Base-by-base conservation (phyloP, 2,888 invertebrate genomes). In the Scaptomyza cyrtandrae region DNA sequence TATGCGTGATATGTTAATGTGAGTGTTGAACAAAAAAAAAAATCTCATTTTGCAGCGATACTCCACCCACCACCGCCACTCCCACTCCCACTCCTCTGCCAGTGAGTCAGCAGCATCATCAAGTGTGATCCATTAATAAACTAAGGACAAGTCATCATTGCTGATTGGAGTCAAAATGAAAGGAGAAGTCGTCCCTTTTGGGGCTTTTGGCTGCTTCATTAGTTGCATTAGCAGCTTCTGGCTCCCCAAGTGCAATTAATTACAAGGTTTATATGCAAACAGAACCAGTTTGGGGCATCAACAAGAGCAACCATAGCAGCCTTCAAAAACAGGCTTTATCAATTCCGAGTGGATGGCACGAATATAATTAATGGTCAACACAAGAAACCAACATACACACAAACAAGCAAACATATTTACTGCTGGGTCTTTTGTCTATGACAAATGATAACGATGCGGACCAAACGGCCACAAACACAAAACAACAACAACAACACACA, bases 361-460 rank as follows among this genome's bases (percentile, higher is more conserved):
- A 63, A 78, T 65, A 68, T 71, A 80, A 83, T 86, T 86, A 86
- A 83, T 83, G 63, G 66, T 39, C 69, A 19, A 31, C 60, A 46
- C 14, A 10, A 10, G 39, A 41, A 2, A 56, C 31, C 31, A 35
- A 39, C 43, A 41, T 35, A 33, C 11, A 58, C 48, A 59, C 7
- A 37, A 50, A 43, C 35, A 50, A 31, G 48, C 58, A 24, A 24
- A 24, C 24, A 24, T 24, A 24, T 24, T 24, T 33, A 33, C n/a
- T 37, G 54, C 43, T 29, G n/a, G 54, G 37, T 48, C 61, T 48
- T 67, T 62, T 82, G 71, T 64, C 63, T 60, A 54, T 71, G 75
- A 69, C 68, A 78, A 78, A 82, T 75, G 78, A 70, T 77, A 55
- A 62, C 33, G 67, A 71, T 72, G 76, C 50, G 69, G 58, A 24